These are phyloP conservation scores for Mormyrus lacerda DNA, from an alignment of 2,113 vertebrate genomes.

Conservation along the genomic window DNA sequence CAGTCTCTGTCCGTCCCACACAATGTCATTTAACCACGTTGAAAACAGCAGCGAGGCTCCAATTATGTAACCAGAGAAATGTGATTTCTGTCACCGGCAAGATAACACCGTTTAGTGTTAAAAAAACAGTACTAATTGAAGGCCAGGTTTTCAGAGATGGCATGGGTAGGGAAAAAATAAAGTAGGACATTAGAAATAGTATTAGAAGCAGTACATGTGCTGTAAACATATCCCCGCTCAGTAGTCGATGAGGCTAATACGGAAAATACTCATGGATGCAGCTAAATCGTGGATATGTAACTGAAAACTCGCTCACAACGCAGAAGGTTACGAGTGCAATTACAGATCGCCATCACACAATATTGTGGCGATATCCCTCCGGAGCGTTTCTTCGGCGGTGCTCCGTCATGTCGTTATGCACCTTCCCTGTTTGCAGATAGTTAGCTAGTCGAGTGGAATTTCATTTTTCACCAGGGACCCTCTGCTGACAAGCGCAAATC, in stretches of 20 bases:
- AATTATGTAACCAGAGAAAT: neutral
- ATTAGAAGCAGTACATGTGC: neutral
- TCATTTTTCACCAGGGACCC: neutral
- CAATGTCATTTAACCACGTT: neutral
- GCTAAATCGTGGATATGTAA: neutral
- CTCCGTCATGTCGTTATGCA: neutral
- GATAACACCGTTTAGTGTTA: neutral
- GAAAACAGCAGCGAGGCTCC: neutral
- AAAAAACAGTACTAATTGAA: constrained; percentile 3
- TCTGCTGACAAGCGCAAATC: neutral
- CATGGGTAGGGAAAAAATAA: neutral
- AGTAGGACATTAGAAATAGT: neutral
- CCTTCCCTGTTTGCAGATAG: neutral
- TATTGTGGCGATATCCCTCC: neutral
- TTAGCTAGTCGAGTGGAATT: constrained; percentile 9
- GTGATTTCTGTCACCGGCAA: neutral
- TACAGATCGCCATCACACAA: neutral
- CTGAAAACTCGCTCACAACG: neutral
- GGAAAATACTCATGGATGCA: neutral
- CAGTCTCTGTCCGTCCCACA: neutral
- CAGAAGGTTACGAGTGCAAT: neutral
- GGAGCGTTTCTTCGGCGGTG: neutral
- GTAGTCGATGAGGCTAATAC: neutral
- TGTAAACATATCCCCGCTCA: neutral
- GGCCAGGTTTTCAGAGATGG: neutral